phyloP scores from a whole-genome alignment of 2,888 invertebrate species.

The Trissonchulus latispiculum region DNA sequence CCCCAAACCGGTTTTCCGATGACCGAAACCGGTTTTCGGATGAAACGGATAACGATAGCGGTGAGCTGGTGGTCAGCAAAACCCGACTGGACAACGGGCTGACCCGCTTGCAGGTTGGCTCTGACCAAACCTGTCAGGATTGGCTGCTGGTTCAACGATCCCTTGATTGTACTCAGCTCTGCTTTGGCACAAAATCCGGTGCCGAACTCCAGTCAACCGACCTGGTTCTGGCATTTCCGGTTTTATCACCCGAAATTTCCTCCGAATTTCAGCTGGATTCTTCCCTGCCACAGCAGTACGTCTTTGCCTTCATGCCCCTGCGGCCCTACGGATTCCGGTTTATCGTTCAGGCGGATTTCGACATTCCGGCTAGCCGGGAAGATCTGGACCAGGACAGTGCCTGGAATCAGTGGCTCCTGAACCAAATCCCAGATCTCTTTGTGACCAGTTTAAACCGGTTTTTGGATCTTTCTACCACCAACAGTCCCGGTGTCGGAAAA shows the following conservation, averaged over 20 bases:
- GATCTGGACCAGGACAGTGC: slow-evolving; percentile 45
- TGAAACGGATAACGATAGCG: no score
- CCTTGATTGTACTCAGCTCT: neutral
- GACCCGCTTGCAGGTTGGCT: neutral
- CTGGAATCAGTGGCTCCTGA: slow-evolving; percentile 47
- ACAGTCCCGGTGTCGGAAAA: neutral
- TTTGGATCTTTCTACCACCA: neutral
- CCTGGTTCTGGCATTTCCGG: slow-evolving; percentile 5
- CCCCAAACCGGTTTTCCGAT: neutral
- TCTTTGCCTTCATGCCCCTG: slow-evolving; percentile 8
- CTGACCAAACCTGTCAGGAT: neutral
- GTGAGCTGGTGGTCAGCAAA: neutral
- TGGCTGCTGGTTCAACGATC: neutral
- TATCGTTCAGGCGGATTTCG: slow-evolving; percentile 44
- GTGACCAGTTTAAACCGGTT: slow-evolving; percentile 42
- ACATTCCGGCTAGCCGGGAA: slow-evolving; percentile 47
- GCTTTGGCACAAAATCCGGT: neutral
- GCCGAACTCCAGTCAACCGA: neutral
- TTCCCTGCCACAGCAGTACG: neutral
- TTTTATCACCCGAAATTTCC: neutral
- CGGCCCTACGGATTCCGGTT: neutral
- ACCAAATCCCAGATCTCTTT: slow-evolving; percentile 41
- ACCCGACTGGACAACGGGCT: neutral
- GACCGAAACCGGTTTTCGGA: no score
- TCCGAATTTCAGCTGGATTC: neutral